Percentiles rank a stretch among this genome's conserved stretches.
phyloP scores from a whole-genome alignment of 2,888 invertebrate species.

The Drosophila nr. medialis region DNA sequence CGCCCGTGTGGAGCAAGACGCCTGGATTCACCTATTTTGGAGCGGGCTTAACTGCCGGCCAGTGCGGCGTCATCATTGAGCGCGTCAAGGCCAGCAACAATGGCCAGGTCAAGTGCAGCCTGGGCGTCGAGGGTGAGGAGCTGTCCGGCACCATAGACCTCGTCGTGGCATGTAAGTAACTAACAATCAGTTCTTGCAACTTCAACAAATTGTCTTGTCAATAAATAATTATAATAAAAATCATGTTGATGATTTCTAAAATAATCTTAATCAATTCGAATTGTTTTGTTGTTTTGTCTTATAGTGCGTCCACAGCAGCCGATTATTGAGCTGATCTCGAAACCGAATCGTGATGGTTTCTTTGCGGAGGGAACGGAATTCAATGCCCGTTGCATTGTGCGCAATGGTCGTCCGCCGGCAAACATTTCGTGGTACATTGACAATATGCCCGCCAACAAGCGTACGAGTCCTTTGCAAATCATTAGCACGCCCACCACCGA shows the following conservation, averaged over 20 bases:
- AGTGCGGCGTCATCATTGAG: conserved; percentile 90
- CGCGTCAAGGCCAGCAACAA: conserved; percentile 88
- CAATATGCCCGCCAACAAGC: conserved; percentile 87
- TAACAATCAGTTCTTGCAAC: not conserved
- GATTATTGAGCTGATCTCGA: conserved; percentile 76
- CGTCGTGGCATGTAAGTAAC: conserved; percentile 90
- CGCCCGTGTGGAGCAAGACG: conserved; percentile 84
- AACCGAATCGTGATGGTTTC: conserved; percentile 77
- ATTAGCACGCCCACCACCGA: conserved; percentile 84
- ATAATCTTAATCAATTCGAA: not conserved
- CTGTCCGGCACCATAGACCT: conserved; percentile 87
- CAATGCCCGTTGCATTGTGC: conserved; percentile 88
- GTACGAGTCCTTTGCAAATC: conserved; percentile 86
- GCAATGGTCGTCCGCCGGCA: conserved; percentile 90
- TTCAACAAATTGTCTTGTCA: not conserved
- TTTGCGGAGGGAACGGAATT: conserved; percentile 87
- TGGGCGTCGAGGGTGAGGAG: conserved; percentile 88
- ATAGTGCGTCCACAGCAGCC: conserved; percentile 83
- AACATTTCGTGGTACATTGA: conserved; percentile 91
- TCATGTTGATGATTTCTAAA: not conserved
- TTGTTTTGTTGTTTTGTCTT: not conserved
- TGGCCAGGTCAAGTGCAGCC: conserved; percentile 89
- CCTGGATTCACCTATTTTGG: conserved; percentile 86
- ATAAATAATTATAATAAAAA: not conserved
- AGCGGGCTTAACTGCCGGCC: conserved; percentile 86